Evolutionary conservation across 1,140 invertebrate species (phyloP).

Genomic region (Pseudobourletiella spinata): DNA sequence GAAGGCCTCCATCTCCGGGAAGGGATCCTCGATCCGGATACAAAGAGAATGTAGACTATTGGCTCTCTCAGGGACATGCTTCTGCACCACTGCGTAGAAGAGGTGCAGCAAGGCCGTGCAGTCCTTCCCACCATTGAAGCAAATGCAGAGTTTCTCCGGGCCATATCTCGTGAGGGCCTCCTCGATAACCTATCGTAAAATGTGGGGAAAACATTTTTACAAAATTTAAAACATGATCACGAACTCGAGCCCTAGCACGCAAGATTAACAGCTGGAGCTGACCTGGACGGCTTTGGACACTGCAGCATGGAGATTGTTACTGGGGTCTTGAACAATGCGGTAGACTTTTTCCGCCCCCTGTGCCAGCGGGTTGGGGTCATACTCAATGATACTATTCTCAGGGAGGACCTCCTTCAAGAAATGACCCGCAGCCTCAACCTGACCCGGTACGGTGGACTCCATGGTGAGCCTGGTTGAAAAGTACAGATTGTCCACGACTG

Average conservation of each 20-base stretch:
- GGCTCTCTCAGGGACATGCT: constrained; percentile 43
- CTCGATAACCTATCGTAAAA: constrained; percentile 38
- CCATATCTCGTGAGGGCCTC: constrained; percentile 47
- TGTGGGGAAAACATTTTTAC: constrained; percentile 29
- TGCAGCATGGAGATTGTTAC: constrained; percentile 22
- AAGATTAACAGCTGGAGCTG: too few species aligned
- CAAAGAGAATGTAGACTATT: constrained; percentile 58
- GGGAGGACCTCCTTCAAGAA: constrained; percentile 37
- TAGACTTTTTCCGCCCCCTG: constrained; percentile 27
- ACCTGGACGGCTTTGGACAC: constrained; percentile 36
- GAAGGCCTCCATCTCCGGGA: constrained; percentile 78
- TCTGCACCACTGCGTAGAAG: constrained; percentile 52
- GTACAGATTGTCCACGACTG: constrained; percentile 46
- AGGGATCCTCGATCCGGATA: constrained; percentile 63
- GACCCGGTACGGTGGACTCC: constrained; percentile 40
- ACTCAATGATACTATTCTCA: constrained; percentile 29
- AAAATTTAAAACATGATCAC: too few species aligned
- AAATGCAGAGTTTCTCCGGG: constrained; percentile 66
- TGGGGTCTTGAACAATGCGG: constrained; percentile 22
- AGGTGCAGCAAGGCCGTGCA: constrained; percentile 84
- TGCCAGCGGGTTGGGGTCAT: constrained; percentile 27
- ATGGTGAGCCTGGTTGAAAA: constrained; percentile 45
- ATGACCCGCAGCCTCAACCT: constrained; percentile 39
- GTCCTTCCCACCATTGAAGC: constrained; percentile 97
- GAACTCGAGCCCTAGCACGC: too few species aligned